Conservation (phyloP, 2,113 vertebrate species). For the Notechis scutatus region DNA sequence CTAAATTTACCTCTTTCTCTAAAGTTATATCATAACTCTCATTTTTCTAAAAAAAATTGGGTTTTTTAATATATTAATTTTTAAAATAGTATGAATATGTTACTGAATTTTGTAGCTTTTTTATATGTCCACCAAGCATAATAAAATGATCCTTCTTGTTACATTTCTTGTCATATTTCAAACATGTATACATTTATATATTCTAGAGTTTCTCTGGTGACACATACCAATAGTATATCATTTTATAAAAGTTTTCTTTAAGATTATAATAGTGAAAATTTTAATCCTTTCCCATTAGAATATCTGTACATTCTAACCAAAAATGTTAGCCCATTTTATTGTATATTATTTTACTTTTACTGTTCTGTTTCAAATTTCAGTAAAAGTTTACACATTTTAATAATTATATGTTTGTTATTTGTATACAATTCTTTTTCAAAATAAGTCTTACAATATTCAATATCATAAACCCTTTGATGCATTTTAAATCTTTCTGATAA, state of each 20-base stretch:
- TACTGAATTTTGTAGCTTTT: background rate
- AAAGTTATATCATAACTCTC: background rate
- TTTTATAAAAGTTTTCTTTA: background rate
- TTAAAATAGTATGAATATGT: background rate
- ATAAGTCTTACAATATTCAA: background rate
- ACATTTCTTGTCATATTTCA: background rate
- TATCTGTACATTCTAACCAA: background rate
- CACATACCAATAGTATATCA: background rate
- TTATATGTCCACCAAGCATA: background rate
- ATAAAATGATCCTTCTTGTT: background rate
- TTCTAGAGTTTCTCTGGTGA: background rate
- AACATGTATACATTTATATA: background rate
- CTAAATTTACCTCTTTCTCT: background rate
- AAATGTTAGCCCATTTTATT: background rate
- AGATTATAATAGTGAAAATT: background rate
- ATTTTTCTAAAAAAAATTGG: background rate
- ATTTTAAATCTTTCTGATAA: background rate
- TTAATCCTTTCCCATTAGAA: background rate
- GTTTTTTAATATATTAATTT: background rate
- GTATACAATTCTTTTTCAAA: background rate
- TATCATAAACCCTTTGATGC: background rate
- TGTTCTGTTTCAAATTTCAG: background rate
- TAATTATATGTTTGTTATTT: background rate
- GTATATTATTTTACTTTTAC: background rate
- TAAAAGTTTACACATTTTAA: background rate